Evolutionary conservation across 2,888 invertebrate genomes (phyloP).

Genomic region (Aquatica leii): DNA sequence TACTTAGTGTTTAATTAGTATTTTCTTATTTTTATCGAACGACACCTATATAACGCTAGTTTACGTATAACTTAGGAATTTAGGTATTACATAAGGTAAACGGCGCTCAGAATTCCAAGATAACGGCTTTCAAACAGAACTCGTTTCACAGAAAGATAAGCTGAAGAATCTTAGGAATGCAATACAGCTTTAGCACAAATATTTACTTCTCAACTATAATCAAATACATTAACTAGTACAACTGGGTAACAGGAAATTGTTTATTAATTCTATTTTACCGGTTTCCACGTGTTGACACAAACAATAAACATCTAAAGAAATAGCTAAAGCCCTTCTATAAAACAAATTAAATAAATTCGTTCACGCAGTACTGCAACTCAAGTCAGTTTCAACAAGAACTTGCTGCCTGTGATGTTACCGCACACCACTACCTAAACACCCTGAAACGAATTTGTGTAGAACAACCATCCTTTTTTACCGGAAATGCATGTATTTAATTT

Average conservation of each 20-base stretch:
- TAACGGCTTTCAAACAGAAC: constrained; percentile 39
- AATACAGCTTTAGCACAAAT: constrained; percentile 46
- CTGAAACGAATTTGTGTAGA: too few species aligned
- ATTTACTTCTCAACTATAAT: constrained; percentile 46
- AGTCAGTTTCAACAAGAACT: too few species aligned
- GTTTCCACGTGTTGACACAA: constrained; percentile 22
- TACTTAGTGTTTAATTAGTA: not conserved
- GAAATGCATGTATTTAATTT: too few species aligned
- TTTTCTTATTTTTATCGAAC: not conserved
- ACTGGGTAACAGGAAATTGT: constrained; percentile 42
- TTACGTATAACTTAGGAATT: constrained; percentile 8
- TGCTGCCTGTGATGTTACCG: too few species aligned
- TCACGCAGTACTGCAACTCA: too few species aligned
- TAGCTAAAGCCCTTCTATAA: not conserved
- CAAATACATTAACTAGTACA: constrained; percentile 43
- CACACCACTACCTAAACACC: too few species aligned
- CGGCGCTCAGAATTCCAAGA: constrained; percentile 19
- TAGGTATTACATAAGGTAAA: constrained; percentile 19
- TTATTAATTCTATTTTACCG: constrained; percentile 26
- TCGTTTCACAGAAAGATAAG: constrained; percentile 40
- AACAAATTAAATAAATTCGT: too few species aligned
- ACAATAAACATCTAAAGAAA: constrained; percentile 9
- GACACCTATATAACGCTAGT: not conserved
- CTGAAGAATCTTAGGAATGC: constrained; percentile 44
- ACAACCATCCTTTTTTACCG: too few species aligned